These are phyloP conservation scores for Andrena dorsata DNA, from an alignment of 2,888 invertebrate species.

Conservation along the genomic window DNA sequence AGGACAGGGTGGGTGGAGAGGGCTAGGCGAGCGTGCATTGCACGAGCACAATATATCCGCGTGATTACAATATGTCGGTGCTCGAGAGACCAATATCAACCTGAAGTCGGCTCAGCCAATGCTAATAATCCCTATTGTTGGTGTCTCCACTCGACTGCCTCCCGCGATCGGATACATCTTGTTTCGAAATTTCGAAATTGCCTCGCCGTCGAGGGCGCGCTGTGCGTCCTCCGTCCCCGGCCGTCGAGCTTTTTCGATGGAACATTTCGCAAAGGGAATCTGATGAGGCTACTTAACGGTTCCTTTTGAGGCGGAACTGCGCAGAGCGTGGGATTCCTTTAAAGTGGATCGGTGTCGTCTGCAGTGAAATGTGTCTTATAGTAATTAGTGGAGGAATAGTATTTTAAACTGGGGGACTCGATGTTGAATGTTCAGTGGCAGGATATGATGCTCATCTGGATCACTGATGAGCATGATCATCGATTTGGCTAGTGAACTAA, in stretches of 20 bases:
- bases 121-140: conserved; percentile 82
- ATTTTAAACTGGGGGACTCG: no score
- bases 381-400: no score
- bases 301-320: no score
- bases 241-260: conserved; percentile 7
- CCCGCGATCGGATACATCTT: conserved; percentile 70
- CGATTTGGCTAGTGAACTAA: no score
- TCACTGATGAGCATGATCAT: no score
- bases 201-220: conserved; percentile 24
- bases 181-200: conserved; percentile 74
- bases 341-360: no score
- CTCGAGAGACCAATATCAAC: conserved; percentile 80
- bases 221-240: neutral
- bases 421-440: no score
- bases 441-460: no score
- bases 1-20: conserved; percentile 56
- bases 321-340: no score
- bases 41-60: conserved; percentile 80
- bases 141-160: conserved; percentile 70
- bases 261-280: neutral
- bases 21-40: conserved; percentile 70
- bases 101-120: conserved; percentile 79
- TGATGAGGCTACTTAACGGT: neutral
- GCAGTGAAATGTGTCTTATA: no score
- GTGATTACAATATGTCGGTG: conserved; percentile 82